Evolutionary conservation across 2,888 invertebrate species (phyloP).

Genomic region (Hyppa rectilinea): DNA sequence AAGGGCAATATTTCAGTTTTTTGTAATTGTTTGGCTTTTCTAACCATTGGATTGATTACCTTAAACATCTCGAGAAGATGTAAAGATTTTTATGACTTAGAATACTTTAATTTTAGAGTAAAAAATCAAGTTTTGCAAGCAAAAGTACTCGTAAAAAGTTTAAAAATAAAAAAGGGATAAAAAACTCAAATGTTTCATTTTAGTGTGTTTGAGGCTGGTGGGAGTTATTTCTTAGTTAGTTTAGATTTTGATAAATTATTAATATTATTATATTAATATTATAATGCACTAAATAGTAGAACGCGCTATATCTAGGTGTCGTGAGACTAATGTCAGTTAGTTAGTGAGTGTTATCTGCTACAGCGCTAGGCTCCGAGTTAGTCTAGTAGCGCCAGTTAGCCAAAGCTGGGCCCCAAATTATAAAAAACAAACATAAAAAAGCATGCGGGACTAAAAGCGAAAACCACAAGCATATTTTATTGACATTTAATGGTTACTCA

Average conservation of each 20-base stretch:
- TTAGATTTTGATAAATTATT: background rate
- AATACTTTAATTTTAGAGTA: background rate
- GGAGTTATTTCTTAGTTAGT: background rate
- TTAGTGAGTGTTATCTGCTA: slow-evolving; percentile 61
- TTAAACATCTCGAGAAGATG: background rate
- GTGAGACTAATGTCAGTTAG: slow-evolving; percentile 41
- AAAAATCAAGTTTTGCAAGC: background rate
- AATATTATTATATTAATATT: background rate
- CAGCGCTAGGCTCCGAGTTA: slow-evolving; percentile 65
- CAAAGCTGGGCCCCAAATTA: slow-evolving; percentile 82
- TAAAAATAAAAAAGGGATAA: slow-evolving; percentile 15
- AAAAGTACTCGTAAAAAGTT: slow-evolving; percentile 48
- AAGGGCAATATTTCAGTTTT: background rate
- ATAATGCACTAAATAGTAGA: slow-evolving; percentile 36
- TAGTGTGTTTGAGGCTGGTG: slow-evolving; percentile 10
- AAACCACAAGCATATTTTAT: slow-evolving; percentile 88
- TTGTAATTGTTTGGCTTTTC: background rate
- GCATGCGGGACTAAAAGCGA: slow-evolving; percentile 89
- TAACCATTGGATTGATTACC: background rate
- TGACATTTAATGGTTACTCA: slow-evolving; percentile 88
- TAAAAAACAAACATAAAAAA: slow-evolving; percentile 77
- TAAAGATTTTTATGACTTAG: background rate
- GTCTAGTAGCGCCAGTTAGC: slow-evolving; percentile 67
- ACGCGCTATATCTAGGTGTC: slow-evolving; percentile 28
- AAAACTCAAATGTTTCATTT: background rate